Percentiles rank a stretch among this genome's conserved stretches.
Conservation (phyloP, 1,140 invertebrate species). For the Bombus confusus region DNA sequence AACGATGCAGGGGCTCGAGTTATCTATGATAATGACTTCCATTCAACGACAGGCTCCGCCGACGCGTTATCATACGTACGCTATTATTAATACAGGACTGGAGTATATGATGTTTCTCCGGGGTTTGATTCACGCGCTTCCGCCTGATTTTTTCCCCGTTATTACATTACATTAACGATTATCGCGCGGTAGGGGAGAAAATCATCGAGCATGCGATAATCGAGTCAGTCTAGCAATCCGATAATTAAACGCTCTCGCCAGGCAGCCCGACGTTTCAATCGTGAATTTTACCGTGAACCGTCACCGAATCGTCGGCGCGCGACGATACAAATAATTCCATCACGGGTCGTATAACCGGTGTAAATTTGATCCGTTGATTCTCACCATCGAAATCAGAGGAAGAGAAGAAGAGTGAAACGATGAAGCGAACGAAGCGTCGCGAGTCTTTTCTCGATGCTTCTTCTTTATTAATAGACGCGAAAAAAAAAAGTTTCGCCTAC, state of each 20-base stretch:
- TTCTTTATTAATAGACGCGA: slow-evolving; percentile 8
- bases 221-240: slow-evolving; percentile 44
- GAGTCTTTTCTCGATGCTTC: not conserved
- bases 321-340: slow-evolving; percentile 19
- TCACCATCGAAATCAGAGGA: not conserved
- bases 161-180: slow-evolving; percentile 48
- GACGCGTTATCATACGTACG: slow-evolving; percentile 32
- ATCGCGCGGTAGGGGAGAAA: slow-evolving; percentile 35
- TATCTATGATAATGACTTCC: slow-evolving; percentile 47
- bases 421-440: not conserved
- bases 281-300: slow-evolving; percentile 9
- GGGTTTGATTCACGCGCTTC: slow-evolving; percentile 45
- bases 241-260: slow-evolving; percentile 35
- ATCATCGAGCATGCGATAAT: slow-evolving; percentile 48
- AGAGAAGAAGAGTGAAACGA: not conserved
- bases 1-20: slow-evolving; percentile 9
- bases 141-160: slow-evolving; percentile 49
- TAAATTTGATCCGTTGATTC: not conserved
- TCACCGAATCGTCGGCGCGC: not conserved
- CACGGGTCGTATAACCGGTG: not conserved
- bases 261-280: slow-evolving; percentile 10
- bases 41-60: slow-evolving; percentile 23
- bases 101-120: slow-evolving; percentile 28
- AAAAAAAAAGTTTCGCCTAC: slow-evolving; percentile 23
- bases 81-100: slow-evolving; percentile 36